Evolutionary conservation across 2,797 vertebrate genomes (phyloP).

Genomic region (Myiotriccus ornatus): DNA sequence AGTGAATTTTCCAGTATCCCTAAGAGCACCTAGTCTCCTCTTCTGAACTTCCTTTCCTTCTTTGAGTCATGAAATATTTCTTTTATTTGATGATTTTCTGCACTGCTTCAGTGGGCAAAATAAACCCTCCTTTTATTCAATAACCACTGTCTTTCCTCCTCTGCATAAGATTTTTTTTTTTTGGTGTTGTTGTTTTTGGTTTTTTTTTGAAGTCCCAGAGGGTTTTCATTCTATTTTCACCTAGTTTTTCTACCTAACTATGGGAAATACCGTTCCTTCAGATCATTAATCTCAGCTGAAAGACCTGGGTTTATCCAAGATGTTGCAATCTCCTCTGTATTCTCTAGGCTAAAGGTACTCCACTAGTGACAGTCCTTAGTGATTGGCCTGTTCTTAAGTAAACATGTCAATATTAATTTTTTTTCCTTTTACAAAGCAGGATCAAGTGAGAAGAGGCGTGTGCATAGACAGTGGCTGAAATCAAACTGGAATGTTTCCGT

Average conservation of each 20-base stretch:
- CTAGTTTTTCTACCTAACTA: not conserved
- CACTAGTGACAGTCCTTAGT: not conserved
- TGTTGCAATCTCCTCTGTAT: conserved; percentile 21
- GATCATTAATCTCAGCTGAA: conserved; percentile 14
- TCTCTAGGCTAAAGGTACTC: conserved; percentile 5
- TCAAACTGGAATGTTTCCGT: not conserved
- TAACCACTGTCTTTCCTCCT: not conserved
- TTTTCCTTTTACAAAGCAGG: not conserved
- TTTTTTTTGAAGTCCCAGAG: not conserved
- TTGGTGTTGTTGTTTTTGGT: too few relatives aligned
- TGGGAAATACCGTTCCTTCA: conserved; percentile 1
- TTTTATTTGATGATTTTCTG: not conserved
- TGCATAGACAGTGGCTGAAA: not conserved
- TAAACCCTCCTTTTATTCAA: not conserved
- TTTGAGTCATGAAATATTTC: not conserved
- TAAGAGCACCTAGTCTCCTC: not conserved
- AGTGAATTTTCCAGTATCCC: not conserved
- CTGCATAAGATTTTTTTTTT: not conserved
- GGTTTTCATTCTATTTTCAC: not conserved
- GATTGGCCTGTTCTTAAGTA: not conserved
- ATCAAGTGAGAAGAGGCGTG: not conserved
- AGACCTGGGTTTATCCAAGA: not conserved
- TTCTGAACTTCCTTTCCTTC: not conserved
- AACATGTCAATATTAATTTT: not conserved
- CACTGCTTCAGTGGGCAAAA: not conserved